Evolutionary conservation across 1,140 invertebrate genomes (phyloP), one percentile per base, ranked within the genome.

Genomic region (Diplogasteroides magnus): DNA sequence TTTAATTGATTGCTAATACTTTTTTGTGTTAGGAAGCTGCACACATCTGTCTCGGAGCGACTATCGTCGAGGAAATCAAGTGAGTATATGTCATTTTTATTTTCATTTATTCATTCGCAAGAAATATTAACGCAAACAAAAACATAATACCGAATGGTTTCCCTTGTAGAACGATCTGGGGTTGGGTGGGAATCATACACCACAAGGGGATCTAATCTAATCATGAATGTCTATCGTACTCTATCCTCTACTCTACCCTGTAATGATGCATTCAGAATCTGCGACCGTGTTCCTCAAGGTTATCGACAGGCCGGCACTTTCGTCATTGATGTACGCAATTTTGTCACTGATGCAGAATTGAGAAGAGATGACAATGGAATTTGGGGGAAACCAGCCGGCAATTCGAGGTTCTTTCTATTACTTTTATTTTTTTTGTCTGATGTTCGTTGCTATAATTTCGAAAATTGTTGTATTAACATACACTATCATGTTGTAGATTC

Each of bases 331-430:
- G 48, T 65, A 13, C 23, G 48, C 14, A 3, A 11, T 13, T 55
- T 48, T 13, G 14, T 23, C 14, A 11, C 29, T 2, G 64, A 65
- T 2, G 31, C 31, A 13, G 25, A 26, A 23, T 25, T 65, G 13
- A 31, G 64, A 65, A 2, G 64, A 25, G 64, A 65, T 26, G 37
- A 65, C 25, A 65, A 65, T 28, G 64, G 64, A 28, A 32, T 48
- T 19, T 65, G 64, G 64, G 64, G 64, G 3, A 65, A 65, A 55
- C 64, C 64, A 14, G 29, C 64, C 14, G 64, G 64, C 29, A 65
- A 31, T 65, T 65, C 64, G n/a, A 65, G 64, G 32, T 65, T 25
- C 19, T 48, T 48, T 23, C 31, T 11, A 48, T 48, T 11, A 48
- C 37, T 48, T 6, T 19, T 6, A 48, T 48, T 6, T 19, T 6